Evolutionary conservation across 2,888 invertebrate genomes (phyloP).

Genomic region (Oscheius sp.): DNA sequence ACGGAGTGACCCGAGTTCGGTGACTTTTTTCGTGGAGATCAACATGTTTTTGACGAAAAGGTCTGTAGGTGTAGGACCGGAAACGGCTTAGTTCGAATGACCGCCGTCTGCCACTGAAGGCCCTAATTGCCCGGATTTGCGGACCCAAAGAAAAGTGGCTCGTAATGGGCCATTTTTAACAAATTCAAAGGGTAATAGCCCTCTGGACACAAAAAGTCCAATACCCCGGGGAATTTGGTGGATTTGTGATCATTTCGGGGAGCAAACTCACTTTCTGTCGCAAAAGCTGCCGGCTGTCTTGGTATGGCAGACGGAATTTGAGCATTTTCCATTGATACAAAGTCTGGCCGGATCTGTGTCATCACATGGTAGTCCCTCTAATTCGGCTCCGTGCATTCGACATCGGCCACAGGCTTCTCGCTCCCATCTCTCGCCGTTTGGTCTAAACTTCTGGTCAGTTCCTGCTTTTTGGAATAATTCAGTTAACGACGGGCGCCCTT

Average conservation of each 20-base stretch:
- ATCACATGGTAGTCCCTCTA: constrained; percentile 73
- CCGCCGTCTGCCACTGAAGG: too few species aligned
- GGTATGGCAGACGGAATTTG: constrained; percentile 71
- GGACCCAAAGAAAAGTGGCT: neutral
- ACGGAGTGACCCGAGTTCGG: neutral
- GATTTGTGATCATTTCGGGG: neutral
- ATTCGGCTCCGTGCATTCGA: constrained; percentile 67
- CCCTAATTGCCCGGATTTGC: neutral
- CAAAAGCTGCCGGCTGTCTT: constrained; percentile 71
- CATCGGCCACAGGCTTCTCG: constrained; percentile 71
- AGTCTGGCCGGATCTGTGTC: constrained; percentile 71
- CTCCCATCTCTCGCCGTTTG: constrained; percentile 73
- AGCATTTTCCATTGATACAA: constrained; percentile 70
- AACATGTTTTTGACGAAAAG: neutral
- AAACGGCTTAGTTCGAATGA: neutral
- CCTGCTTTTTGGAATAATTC: constrained; percentile 28
- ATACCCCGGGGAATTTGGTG: neutral
- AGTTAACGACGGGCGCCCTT: constrained; percentile 25
- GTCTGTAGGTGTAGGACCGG: neutral
- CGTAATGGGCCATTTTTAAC: too few species aligned
- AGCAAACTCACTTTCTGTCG: constrained; percentile 66
- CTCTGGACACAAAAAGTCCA: neutral
- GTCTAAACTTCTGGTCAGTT: constrained; percentile 48
- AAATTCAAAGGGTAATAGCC: neutral
- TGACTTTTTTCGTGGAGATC: neutral